Conservation (phyloP, 1,140 invertebrate species). For the Lepidotrigona ventralis region DNA sequence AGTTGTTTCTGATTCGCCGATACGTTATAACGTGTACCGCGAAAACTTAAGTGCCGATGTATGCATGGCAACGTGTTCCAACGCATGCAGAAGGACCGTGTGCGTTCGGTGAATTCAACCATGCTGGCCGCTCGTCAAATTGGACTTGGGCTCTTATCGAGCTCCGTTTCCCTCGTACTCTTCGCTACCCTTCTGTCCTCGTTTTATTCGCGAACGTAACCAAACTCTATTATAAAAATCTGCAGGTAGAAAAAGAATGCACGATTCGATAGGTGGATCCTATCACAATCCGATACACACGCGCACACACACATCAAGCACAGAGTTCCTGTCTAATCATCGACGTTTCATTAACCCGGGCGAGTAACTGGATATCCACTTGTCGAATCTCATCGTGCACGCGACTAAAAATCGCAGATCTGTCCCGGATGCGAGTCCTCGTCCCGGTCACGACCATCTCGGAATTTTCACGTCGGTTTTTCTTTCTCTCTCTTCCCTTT, state of each 20-base stretch:
- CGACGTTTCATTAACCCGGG: slow-evolving; percentile 34
- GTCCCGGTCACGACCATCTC: slow-evolving; percentile 33
- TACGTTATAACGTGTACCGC: too few species aligned
- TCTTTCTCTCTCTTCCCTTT: not conserved
- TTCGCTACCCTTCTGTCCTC: not conserved
- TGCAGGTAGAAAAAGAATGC: slow-evolving; percentile 21
- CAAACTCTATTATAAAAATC: slow-evolving; percentile 37
- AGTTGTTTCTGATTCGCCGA: too few species aligned
- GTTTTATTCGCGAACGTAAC: slow-evolving; percentile 8
- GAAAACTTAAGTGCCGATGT: too few species aligned
- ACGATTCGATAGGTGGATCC: slow-evolving; percentile 3
- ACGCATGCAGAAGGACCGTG: not conserved
- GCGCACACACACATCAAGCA: not conserved
- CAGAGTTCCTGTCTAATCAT: not conserved
- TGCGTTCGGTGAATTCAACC: not conserved
- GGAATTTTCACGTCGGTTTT: slow-evolving; percentile 1
- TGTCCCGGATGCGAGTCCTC: slow-evolving; percentile 23
- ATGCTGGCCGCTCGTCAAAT: not conserved
- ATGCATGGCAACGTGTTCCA: too few species aligned
- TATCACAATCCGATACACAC: not conserved
- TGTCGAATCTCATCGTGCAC: not conserved
- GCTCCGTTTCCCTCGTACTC: not conserved
- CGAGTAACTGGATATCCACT: not conserved
- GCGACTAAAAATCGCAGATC: not conserved
- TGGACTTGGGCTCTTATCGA: not conserved